These are phyloP conservation scores for Todus mexicanus DNA, from an alignment of 2,797 vertebrate genomes.

Conservation along the genomic window DNA sequence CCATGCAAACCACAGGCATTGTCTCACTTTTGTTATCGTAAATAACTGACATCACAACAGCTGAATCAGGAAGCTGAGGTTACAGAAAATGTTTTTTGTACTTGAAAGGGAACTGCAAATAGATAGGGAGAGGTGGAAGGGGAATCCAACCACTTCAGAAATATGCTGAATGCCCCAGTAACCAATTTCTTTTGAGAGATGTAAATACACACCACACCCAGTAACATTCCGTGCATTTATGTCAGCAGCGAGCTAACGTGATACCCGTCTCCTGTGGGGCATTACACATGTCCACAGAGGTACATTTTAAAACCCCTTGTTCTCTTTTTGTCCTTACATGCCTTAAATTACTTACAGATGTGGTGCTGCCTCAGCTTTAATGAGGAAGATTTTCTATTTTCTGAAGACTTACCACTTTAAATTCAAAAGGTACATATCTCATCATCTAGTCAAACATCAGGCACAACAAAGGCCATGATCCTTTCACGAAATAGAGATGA, in stretches of 20 bases:
- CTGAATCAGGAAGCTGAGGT: slow-evolving; percentile 57
- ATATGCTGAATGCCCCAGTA: not conserved
- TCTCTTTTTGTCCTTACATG: not conserved
- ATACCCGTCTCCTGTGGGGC: not conserved
- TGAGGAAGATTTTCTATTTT: not conserved
- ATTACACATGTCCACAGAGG: not conserved
- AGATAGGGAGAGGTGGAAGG: not conserved
- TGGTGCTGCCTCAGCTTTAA: not conserved
- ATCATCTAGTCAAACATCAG: not conserved
- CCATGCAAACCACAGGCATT: not conserved
- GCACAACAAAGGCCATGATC: not conserved
- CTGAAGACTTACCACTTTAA: not conserved
- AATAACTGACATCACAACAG: slow-evolving; percentile 50
- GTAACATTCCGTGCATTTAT: not conserved
- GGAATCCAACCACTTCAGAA: slow-evolving; percentile 13
- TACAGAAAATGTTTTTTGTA: slow-evolving; percentile 24
- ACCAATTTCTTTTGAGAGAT: not conserved
- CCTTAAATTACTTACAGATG: not conserved
- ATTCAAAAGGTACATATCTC: not conserved
- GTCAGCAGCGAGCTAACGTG: not conserved
- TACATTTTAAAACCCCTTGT: not conserved
- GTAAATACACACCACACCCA: not conserved
- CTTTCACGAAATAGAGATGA: not conserved
- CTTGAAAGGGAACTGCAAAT: slow-evolving; percentile 5
- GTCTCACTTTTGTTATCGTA: slow-evolving; percentile 38